Base-by-base conservation (phyloP, 2,797 vertebrate genomes). In the Enoplosus armatus region DNA sequence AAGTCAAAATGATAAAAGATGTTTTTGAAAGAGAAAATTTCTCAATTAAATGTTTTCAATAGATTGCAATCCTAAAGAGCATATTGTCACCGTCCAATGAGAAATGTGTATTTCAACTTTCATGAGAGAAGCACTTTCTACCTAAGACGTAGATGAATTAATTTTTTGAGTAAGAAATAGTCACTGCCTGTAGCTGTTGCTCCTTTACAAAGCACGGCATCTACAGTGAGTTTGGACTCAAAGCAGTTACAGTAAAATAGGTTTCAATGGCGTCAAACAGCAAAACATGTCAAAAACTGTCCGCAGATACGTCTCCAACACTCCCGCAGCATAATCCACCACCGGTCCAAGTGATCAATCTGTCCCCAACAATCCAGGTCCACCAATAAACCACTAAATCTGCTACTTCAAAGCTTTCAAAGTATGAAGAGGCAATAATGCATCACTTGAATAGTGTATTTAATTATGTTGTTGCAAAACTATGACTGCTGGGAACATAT, bases 271-370 rank as follows among this genome's bases (percentile, higher is more conserved):
- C 2, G 12, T 59, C 55, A 56, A 20, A 27, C 16, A 35, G 11
- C 29, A 70, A 77, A 72, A 51, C 43, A 64, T 24, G 60, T 70
- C 53, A 59, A 41, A 71, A 67, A 58, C 45, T 18, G 10, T 33
- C 29, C 35, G 27, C 56, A 56, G 29, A 61, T 61, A 31, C 48
- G 26, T 67, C 43, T 51, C n/a, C 3, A 33, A 54, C 16, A 47
- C 26, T 45, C 31, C 55, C 61, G 55, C 50, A 35, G 51, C 18
- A 56, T 24, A 56, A 67, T 58, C 63, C 20, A 68, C 43, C 14
- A 6, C 22, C 5, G 8, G 60, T 58, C 3, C 59, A 27, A 58
- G 41, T 65, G 47, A 68, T 16, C 26, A 26, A 18, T 43, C 3
- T 37, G 14, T 24, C 26, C 15, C 14, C 12, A 29, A 37, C n/a